Conservation (phyloP, 2,888 invertebrate species). For the Cylloceria caligata region DNA sequence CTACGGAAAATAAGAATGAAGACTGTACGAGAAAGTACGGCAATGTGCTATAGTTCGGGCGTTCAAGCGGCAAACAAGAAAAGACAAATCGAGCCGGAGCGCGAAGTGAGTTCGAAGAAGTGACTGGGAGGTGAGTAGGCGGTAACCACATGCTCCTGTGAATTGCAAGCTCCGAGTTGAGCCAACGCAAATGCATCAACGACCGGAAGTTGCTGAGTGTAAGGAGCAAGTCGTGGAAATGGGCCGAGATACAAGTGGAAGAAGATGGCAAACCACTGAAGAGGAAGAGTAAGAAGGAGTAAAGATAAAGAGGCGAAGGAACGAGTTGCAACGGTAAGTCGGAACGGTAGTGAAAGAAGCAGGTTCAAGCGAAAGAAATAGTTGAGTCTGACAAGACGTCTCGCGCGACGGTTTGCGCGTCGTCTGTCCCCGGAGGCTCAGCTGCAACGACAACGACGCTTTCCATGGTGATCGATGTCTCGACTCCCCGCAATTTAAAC, state of each 20-base stretch:
- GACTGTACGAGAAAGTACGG: constrained; percentile 12
- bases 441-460: constrained; percentile 71
- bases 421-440: constrained; percentile 78
- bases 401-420: constrained; percentile 71
- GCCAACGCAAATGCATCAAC: constrained; percentile 62
- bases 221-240: constrained; percentile 62
- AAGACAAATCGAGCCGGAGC: constrained; percentile 54
- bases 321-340: constrained; percentile 25
- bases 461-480: constrained; percentile 71
- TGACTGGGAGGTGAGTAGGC: constrained; percentile 58
- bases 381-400: constrained; percentile 63
- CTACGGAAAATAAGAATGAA: constrained; percentile 1
- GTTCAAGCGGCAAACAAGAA: constrained; percentile 49
- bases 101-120: constrained; percentile 59
- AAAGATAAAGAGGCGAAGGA: constrained; percentile 23
- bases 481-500: constrained; percentile 72
- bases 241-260: constrained; percentile 57
- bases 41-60: constrained; percentile 47
- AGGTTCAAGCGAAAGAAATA: constrained; percentile 65
- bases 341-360: constrained; percentile 37
- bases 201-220: constrained; percentile 60
- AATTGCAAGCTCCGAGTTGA: constrained; percentile 47
- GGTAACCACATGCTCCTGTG: constrained; percentile 59
- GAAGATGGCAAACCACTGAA: constrained; percentile 61
- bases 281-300: constrained; percentile 52